phyloP scores from a whole-genome alignment of 2,113 vertebrate species.

The Saccopteryx leptura region DNA sequence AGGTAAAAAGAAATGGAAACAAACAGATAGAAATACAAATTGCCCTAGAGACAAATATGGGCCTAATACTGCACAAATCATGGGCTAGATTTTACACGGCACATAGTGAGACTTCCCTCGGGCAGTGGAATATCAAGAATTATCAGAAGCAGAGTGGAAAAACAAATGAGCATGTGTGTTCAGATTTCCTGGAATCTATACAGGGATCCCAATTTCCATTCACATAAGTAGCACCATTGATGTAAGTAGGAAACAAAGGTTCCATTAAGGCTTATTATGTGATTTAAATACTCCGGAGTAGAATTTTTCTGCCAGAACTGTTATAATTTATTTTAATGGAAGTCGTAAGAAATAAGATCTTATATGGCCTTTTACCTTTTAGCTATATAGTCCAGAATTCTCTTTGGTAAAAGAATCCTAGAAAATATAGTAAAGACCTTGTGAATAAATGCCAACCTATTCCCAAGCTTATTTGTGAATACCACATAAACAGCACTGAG shows the following conservation, averaged over 20 bases:
- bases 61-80: neutral
- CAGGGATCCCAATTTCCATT: constrained; percentile 66
- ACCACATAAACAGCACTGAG: neutral
- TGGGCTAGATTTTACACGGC: neutral
- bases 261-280: constrained; percentile 72
- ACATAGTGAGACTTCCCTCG: neutral
- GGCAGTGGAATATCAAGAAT: constrained; percentile 14
- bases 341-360: neutral
- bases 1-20: neutral
- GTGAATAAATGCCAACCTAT: neutral
- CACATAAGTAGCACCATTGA: constrained; percentile 76
- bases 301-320: constrained; percentile 35
- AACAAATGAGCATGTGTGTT: constrained; percentile 71
- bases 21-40: neutral
- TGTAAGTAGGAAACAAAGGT: constrained; percentile 73
- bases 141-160: constrained; percentile 45
- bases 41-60: neutral
- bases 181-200: constrained; percentile 77
- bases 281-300: constrained; percentile 45
- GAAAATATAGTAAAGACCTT: neutral
- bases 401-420: neutral
- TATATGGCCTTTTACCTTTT: neutral
- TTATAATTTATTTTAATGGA: constrained; percentile 56
- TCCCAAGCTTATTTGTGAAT: neutral
- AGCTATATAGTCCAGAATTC: neutral